These are phyloP conservation scores for Ochropleura plecta DNA, from an alignment of 2,888 invertebrate genomes.

Conservation along the genomic window DNA sequence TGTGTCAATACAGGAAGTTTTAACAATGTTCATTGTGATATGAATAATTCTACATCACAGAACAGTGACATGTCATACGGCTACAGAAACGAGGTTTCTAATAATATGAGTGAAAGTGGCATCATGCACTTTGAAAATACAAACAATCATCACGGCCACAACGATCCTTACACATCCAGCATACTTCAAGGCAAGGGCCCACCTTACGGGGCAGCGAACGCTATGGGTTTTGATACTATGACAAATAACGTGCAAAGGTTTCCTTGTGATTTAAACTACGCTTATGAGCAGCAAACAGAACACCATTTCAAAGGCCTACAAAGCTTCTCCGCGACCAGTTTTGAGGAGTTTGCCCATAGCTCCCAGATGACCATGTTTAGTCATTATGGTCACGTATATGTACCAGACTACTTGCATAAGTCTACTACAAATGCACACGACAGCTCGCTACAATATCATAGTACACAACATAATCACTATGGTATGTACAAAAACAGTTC, in stretches of 20 bases:
- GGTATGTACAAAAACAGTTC: conserved; percentile 83
- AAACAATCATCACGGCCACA: conserved; percentile 83
- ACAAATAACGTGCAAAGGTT: conserved; percentile 84
- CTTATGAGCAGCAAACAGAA: conserved; percentile 82
- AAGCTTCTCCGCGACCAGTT: conserved; percentile 88
- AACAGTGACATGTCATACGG: conserved; percentile 74
- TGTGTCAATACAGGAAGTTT: conserved; percentile 92
- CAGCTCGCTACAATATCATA: conserved; percentile 80
- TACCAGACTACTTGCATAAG: conserved; percentile 86
- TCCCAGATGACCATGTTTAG: conserved; percentile 89
- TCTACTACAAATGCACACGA: conserved; percentile 77
- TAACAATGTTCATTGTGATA: conserved; percentile 93
- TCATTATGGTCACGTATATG: conserved; percentile 88
- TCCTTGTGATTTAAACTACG: conserved; percentile 86
- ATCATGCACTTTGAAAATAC: conserved; percentile 84
- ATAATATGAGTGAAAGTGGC: conserved; percentile 79
- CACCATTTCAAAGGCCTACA: conserved; percentile 84
- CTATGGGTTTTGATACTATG: conserved; percentile 81
- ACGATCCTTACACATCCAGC: conserved; percentile 85
- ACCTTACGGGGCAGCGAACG: conserved; percentile 76
- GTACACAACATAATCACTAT: conserved; percentile 81
- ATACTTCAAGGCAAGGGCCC: conserved; percentile 86
- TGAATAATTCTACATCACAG: conserved; percentile 76
- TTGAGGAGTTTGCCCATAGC: conserved; percentile 90
- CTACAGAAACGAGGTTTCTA: conserved; percentile 86